Evolutionary conservation across 2,888 invertebrate genomes (phyloP).

Genomic region (Dynastes maya): DNA sequence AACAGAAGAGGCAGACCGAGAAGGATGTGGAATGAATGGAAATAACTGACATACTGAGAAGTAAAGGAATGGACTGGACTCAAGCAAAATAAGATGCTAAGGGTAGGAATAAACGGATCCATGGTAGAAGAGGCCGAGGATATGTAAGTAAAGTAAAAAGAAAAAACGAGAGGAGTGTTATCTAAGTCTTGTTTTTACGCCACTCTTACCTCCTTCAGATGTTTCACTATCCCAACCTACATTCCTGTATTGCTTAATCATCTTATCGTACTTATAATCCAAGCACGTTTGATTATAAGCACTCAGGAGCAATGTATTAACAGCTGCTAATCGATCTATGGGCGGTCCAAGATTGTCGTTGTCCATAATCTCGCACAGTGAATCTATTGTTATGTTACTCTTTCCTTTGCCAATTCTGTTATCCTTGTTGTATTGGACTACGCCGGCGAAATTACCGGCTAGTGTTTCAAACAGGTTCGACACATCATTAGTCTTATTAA

Average conservation of each 20-base stretch:
- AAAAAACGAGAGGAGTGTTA: too few relatives aligned
- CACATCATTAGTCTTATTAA: slow-evolving; percentile 77
- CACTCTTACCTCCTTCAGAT: slow-evolving; percentile 76
- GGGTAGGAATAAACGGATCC: too few relatives aligned
- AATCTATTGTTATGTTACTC: slow-evolving; percentile 85
- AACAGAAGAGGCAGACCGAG: too few relatives aligned
- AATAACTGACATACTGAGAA: too few relatives aligned
- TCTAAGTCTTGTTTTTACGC: neutral
- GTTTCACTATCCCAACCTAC: slow-evolving; percentile 77
- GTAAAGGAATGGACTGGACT: too few relatives aligned
- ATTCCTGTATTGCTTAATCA: slow-evolving; percentile 80
- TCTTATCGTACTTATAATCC: slow-evolving; percentile 86
- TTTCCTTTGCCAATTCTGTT: slow-evolving; percentile 80
- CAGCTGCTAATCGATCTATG: slow-evolving; percentile 80
- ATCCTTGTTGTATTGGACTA: slow-evolving; percentile 96
- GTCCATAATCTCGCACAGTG: slow-evolving; percentile 84
- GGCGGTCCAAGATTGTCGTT: slow-evolving; percentile 75
- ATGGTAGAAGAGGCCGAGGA: too few relatives aligned
- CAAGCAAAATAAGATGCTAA: too few relatives aligned
- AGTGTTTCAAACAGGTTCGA: slow-evolving; percentile 87
- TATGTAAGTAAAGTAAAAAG: too few relatives aligned
- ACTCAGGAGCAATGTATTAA: slow-evolving; percentile 81
- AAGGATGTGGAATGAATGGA: too few relatives aligned
- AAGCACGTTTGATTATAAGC: slow-evolving; percentile 82
- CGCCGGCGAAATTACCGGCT: slow-evolving; percentile 89